phyloP scores from a whole-genome alignment of 2,113 vertebrate species.

The Nothoprocta pentlandii region DNA sequence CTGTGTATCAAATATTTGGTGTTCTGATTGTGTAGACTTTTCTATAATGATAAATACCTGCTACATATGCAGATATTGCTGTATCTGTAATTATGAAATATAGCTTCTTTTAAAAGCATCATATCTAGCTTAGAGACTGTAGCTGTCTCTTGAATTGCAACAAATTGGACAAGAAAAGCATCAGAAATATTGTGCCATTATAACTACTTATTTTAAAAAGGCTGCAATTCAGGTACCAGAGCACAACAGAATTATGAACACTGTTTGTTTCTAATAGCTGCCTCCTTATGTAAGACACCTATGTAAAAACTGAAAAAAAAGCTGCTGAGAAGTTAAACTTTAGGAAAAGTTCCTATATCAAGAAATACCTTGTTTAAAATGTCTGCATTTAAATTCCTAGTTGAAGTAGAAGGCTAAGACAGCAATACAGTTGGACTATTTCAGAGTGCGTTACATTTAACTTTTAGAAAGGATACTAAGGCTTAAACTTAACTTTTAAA shows the following conservation, averaged over 20 bases:
- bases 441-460: too few relatives aligned
- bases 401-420: not conserved
- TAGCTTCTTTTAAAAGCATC: not conserved
- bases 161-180: not conserved
- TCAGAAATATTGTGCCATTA: not conserved
- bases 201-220: not conserved
- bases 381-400: not conserved
- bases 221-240: not conserved
- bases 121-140: not conserved
- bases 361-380: not conserved
- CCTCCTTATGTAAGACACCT: not conserved
- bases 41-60: not conserved
- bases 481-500: conserved; percentile 12
- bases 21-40: not conserved
- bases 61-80: not conserved
- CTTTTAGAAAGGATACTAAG: not conserved
- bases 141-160: not conserved
- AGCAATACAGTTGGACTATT: not conserved
- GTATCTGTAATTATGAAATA: not conserved
- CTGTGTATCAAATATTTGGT: not conserved
- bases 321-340: not conserved
- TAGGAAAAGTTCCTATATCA: not conserved
- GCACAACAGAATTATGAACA: not conserved
- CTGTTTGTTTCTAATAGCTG: not conserved
- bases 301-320: not conserved